phyloP scores from a whole-genome alignment of 1,140 invertebrate species.

The Sitobion miscanthi region DNA sequence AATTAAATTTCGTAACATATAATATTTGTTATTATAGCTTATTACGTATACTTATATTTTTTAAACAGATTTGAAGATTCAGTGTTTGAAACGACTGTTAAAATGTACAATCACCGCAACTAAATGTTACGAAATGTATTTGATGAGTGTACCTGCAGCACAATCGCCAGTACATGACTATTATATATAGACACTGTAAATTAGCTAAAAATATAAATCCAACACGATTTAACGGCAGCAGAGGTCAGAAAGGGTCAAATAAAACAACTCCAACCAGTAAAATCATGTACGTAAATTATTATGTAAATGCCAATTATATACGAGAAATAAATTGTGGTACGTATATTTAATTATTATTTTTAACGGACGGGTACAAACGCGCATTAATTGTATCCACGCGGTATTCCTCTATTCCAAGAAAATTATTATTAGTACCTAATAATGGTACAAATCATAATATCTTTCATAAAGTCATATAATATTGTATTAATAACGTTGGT shows the following conservation, averaged over 20 bases:
- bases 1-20: neutral
- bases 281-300: neutral
- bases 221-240: slow-evolving; percentile 15
- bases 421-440: neutral
- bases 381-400: neutral
- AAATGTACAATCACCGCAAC: neutral
- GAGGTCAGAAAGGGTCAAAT: neutral
- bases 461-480: neutral
- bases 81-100: neutral
- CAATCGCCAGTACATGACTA: neutral
- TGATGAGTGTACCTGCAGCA: neutral
- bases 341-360: neutral
- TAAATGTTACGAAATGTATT: neutral
- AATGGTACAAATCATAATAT: neutral
- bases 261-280: neutral
- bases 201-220: neutral
- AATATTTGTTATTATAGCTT: neutral
- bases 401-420: neutral
- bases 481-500: no score
- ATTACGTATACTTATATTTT: neutral
- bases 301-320: neutral
- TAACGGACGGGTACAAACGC: no score
- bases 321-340: slow-evolving; percentile 15
- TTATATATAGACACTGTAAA: neutral
- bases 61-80: neutral